Conservation (phyloP, 2,888 invertebrate genomes). For the Leucophenga montana region DNA sequence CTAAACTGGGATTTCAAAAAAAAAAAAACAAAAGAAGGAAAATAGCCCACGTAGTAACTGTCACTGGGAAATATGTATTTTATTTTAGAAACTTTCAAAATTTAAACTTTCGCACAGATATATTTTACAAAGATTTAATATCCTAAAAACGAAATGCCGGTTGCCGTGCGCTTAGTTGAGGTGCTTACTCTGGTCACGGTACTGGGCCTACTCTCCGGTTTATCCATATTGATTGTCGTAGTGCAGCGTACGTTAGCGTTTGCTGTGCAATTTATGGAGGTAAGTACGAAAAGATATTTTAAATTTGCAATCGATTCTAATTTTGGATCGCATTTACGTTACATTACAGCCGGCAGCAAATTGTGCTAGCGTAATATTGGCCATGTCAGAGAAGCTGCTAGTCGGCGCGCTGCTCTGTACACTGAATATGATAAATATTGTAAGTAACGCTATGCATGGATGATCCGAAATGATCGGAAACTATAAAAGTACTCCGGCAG, state of each 20-base stretch:
- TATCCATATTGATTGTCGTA: slow-evolving; percentile 41
- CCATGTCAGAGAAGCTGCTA: slow-evolving; percentile 33
- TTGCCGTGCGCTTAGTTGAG: slow-evolving; percentile 45
- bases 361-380: slow-evolving; percentile 21
- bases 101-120: too few relatives aligned
- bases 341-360: slow-evolving; percentile 34
- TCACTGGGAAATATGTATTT: too few relatives aligned
- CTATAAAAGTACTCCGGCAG: too few relatives aligned
- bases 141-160: slow-evolving; percentile 36
- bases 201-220: slow-evolving; percentile 39
- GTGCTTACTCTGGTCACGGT: slow-evolving; percentile 43
- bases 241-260: slow-evolving; percentile 34
- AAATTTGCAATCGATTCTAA: neutral
- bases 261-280: slow-evolving; percentile 29
- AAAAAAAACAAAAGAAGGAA: neutral
- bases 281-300: slow-evolving; percentile 30
- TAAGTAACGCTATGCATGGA: slow-evolving; percentile 24
- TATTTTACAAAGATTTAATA: slow-evolving; percentile 20
- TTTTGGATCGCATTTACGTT: neutral
- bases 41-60: neutral
- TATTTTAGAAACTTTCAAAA: too few relatives aligned
- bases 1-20: neutral
- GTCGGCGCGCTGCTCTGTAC: slow-evolving; percentile 33
- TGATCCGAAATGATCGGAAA: neutral
- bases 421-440: slow-evolving; percentile 34